Evolutionary conservation across 2,113 vertebrate species (phyloP).

Genomic region (Sinocyclocheilus maitianheensis): DNA sequence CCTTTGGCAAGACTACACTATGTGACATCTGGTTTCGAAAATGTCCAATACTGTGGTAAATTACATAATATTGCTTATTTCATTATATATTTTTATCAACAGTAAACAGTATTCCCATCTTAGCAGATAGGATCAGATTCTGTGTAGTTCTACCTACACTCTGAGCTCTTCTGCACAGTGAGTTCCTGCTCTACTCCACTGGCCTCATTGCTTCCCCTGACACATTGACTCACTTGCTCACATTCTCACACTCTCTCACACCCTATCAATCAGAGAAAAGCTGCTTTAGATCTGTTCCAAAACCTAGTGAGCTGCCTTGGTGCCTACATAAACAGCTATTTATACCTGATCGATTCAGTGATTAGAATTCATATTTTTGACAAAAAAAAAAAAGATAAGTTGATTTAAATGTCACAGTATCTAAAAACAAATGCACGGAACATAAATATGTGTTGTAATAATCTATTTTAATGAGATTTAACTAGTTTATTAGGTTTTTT

Average conservation of each 20-base stretch:
- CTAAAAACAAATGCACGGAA: too few relatives aligned
- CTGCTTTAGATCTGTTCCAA: neutral
- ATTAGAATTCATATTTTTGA: neutral
- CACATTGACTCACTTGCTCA: slow-evolving; percentile 32
- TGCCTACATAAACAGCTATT: neutral
- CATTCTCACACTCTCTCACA: neutral
- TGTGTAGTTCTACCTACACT: neutral
- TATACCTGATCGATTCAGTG: neutral
- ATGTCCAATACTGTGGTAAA: neutral
- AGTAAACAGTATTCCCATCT: neutral
- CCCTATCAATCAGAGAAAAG: neutral
- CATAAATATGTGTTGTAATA: too few relatives aligned
- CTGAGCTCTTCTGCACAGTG: neutral
- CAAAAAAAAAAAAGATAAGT: neutral
- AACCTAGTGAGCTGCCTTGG: neutral
- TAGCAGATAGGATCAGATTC: neutral
- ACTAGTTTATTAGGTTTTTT: too few relatives aligned
- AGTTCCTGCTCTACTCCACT: neutral
- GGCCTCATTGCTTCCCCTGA: slow-evolving; percentile 31
- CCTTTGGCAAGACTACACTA: neutral
- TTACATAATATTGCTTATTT: neutral
- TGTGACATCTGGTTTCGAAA: neutral
- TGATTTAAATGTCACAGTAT: neutral
- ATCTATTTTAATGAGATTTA: too few relatives aligned
- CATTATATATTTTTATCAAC: neutral